Percentiles rank a stretch among this genome's conserved stretches.
These are phyloP conservation scores for Pteronotus mesoamericanus DNA, from an alignment of 2,797 vertebrate species.

Conservation along the genomic window DNA sequence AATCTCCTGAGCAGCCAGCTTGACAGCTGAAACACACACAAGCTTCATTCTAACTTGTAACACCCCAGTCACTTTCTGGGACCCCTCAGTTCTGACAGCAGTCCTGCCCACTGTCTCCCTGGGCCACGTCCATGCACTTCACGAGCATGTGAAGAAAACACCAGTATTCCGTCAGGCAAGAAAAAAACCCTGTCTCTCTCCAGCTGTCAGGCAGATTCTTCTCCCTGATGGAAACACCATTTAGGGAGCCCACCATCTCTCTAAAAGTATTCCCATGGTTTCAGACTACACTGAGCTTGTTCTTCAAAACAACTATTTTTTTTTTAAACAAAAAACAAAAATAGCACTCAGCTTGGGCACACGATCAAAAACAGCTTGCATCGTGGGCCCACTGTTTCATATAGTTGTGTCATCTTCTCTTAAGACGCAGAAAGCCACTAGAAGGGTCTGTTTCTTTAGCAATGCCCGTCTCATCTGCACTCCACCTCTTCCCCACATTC, in stretches of 20 bases:
- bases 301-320: not conserved
- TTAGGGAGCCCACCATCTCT: not conserved
- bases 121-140: not conserved
- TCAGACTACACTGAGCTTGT: not conserved
- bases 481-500: not conserved
- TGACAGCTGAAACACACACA: not conserved
- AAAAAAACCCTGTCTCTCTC: not conserved
- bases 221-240: not conserved
- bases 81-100: not conserved
- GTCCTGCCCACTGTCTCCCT: not conserved
- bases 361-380: not conserved
- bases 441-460: not conserved
- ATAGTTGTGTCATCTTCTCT: not conserved
- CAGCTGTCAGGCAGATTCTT: not conserved
- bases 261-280: not conserved
- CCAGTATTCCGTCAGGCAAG: not conserved
- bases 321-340: not conserved
- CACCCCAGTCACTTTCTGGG: not conserved
- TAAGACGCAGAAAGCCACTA: not conserved
- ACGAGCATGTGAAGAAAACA: not conserved
- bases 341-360: not conserved
- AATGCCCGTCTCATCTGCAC: not conserved
- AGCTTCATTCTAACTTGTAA: not conserved
- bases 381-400: not conserved
- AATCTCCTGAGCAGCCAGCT: not conserved